Base-by-base conservation (phyloP, 2,113 vertebrate species). In the Myiagra hebetior region DNA sequence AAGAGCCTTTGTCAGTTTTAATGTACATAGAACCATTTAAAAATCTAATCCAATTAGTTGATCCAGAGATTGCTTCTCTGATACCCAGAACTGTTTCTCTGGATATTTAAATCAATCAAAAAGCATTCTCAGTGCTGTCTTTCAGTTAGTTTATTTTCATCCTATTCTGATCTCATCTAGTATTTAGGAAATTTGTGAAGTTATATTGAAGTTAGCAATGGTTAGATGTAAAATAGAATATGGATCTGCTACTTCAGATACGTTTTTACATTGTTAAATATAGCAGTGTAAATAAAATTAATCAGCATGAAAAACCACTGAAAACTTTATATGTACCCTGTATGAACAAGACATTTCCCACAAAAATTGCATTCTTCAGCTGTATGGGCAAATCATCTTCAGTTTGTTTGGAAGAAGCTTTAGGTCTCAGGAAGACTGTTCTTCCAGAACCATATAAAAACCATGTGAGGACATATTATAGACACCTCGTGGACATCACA, bases 1-100 rank as follows among this genome's bases (percentile, higher is more conserved):
- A 87, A 95, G 60, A 63, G 33, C 22, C 4, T 78, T 84, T 94
- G 64, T 87, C 89, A 87, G 69, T 87, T 95, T 89, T 79, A 85
- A 85, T 94, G 67, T 53, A 73, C 9, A 49, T 20, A 76, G 44
- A 56, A 68, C 14, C 31, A 79, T 87, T 88, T 24, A 82, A 89
- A 92, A 81, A 87, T 87, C 60, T 78, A 72, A 65, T 81, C 69
- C 27, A 77, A 91, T 91, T 91, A 92, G n/a, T 10, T 89, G 60
- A 78, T 91, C 13, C 23, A 89, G 52, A 87, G 44, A 67, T 75
- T 85, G 21, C 10, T 81, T 72, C 60, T 93, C 77, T 85, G 60
- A 57, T 63, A 87, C 37, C 49, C 33, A 59, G 39, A 94, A 41
- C 13, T 52, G 10, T 78, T 92, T 87, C 65, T 91, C 41, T 81